Evolutionary conservation across 2,888 invertebrate species (phyloP), one percentile per base, ranked within the genome.

Genomic region (Iphiclides podalirius): DNA sequence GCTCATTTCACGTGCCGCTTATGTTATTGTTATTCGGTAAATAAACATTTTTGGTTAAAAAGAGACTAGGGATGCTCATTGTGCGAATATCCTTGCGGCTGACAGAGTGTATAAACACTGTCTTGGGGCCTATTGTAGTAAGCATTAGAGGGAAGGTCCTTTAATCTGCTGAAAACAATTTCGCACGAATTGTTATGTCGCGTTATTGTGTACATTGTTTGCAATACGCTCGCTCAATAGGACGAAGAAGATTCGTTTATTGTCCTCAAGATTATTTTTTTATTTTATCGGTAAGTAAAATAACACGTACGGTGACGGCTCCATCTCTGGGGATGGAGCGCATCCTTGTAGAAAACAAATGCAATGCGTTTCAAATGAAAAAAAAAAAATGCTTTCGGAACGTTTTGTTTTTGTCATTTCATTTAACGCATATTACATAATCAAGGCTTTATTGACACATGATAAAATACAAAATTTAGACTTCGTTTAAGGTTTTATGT

Each of bases 81-180:
- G 79, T 83, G 66, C 57, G 60, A 60, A 66, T 63, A 67, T 66
- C 64, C 66, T 67, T 83, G 82, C 68, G 68, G 69, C 66, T 82
- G 83, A 82, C 82, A 80, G 78, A 67, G 70, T 79, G 61, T 70
- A 77, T 72, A 79, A 78, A 79, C 75, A 76, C 60, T 55, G 68
- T 65, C 66, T 57, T 54, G 60, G 53, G 61, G 66, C 62, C 71
- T 59, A 72, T 79, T 81, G 79, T 79, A 67, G 67, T 60, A 59
- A 64, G 75, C 64, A 79, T 79, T 78, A 78, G 72, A 67, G 64
- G 65, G 63, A 67, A 60, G 57, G 64, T 69, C 70, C 67, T 70
- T 68, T 75, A 79, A 79, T 79, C 73, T 66, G 54, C 55, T 60
- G 68, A 68, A 79, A 76, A 79, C 77, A 77, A 77, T 79, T 74